Evolutionary conservation across 2,888 invertebrate species (phyloP).

Genomic region (Melipona beecheii): DNA sequence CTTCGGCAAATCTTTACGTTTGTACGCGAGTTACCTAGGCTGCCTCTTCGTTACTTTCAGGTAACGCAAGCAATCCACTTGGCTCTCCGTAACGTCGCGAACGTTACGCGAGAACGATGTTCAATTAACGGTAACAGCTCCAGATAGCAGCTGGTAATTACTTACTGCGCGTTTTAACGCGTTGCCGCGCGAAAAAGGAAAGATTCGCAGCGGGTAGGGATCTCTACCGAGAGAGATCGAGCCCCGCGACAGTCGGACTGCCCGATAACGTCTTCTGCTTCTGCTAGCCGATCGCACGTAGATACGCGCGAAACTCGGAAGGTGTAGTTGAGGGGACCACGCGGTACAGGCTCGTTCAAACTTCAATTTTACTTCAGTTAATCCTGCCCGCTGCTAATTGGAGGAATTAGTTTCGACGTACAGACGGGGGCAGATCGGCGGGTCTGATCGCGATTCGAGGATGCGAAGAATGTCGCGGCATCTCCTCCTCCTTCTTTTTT

Average conservation of each 20-base stretch:
- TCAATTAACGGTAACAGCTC: conserved; percentile 15
- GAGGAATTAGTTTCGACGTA: conserved; percentile 63
- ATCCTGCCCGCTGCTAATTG: conserved; percentile 57
- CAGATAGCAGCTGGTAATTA: not conserved
- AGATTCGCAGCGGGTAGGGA: not conserved
- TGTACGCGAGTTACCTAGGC: not conserved
- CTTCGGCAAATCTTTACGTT: not conserved
- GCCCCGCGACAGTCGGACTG: not conserved
- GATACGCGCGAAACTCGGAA: conserved; percentile 18
- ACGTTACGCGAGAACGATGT: conserved; percentile 7
- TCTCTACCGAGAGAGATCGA: not conserved
- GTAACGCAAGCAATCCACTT: not conserved
- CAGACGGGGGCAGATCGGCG: conserved; percentile 43
- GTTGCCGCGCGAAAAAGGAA: not conserved
- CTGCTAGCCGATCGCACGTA: conserved; percentile 34
- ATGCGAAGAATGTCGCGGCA: conserved; percentile 26
- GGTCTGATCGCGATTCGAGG: conserved; percentile 41
- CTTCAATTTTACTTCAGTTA: conserved; percentile 54
- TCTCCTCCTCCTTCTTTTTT: not conserved
- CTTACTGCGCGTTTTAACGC: conserved; percentile 2
- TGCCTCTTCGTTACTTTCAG: not conserved
- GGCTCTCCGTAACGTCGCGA: not conserved
- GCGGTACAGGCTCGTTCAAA: conserved; percentile 41
- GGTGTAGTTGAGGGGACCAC: not conserved
- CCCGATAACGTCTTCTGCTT: conserved; percentile 37